Evolutionary conservation across 23 tunicate species (phyloP), one percentile per base, ranked within the genome.

Genomic region (Pegea sp.): DNA sequence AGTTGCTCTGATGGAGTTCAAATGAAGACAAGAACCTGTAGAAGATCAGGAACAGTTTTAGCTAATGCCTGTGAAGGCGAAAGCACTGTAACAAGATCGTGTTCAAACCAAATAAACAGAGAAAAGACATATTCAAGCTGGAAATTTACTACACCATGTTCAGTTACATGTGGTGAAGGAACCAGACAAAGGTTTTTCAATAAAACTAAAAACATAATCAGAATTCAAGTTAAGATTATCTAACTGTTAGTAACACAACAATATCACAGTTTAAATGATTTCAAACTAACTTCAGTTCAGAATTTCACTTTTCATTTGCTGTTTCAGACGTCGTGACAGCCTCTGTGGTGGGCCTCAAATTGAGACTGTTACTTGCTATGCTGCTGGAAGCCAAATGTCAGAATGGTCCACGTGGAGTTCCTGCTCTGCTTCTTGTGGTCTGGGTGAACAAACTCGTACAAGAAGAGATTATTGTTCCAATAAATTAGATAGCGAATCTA

Each of bases 151-250:
- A 69, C 74, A 22, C 53, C 26, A 3, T 91, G 99, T 46, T 72
- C 99, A 19, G 64, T 29, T 32, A 61, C 91, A 5, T 91, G 99
- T 52, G 93, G 93, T 5, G 49, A 26, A 13, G 90, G 92, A 28
- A 29, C 3, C 3, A 67, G 59, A 29, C 42, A 65, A 3, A 54
- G 93, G 24, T 38, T 38, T 38, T 11, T 38, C n/a, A n/a, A n/a
- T n/a, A n/a, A n/a, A n/a, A n/a, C n/a, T n/a, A n/a, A n/a, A n/a
- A n/a, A n/a, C n/a, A n/a, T n/a, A n/a, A n/a, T n/a, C n/a, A n/a
- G n/a, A n/a, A n/a, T n/a, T n/a, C n/a, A n/a, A n/a, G n/a, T n/a
- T n/a, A n/a, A n/a, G n/a, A n/a, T n/a, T n/a, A n/a, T n/a, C n/a
- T n/a, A n/a, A n/a, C n/a, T n/a, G n/a, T n/a, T n/a, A n/a, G n/a